phyloP scores from a whole-genome alignment of 2,888 invertebrate species.

The Pycnomerus fuliginosus region DNA sequence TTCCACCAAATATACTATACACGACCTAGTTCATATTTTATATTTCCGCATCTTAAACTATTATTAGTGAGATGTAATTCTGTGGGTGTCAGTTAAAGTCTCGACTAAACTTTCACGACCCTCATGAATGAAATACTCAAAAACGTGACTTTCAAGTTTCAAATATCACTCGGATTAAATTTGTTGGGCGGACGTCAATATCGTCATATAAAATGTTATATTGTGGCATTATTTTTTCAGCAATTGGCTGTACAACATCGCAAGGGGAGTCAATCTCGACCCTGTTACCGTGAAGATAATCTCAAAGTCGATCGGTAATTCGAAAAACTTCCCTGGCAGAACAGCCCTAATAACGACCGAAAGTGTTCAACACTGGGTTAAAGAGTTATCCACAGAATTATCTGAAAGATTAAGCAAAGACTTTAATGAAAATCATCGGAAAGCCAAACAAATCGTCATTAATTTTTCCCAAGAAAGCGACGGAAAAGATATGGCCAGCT shows the following conservation, averaged over 20 bases:
- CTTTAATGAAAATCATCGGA: conserved; percentile 75
- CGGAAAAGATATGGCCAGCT: conserved; percentile 61
- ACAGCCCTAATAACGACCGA: conserved; percentile 67
- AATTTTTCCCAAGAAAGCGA: conserved; percentile 62
- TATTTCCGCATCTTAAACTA: too few relatives aligned
- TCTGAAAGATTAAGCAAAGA: conserved; percentile 81
- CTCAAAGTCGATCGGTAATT: conserved; percentile 92
- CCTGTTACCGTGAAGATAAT: conserved; percentile 81
- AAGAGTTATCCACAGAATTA: conserved; percentile 78
- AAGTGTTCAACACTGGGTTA: conserved; percentile 76
- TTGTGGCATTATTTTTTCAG: too few relatives aligned
- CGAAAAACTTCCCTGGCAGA: conserved; percentile 89
- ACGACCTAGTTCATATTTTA: too few relatives aligned
- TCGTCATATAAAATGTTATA: too few relatives aligned
- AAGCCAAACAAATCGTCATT: conserved; percentile 76
- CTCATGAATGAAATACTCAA: too few relatives aligned
- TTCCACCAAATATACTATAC: too few relatives aligned
- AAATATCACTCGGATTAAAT: too few relatives aligned
- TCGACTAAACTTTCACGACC: too few relatives aligned
- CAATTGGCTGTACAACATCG: conserved; percentile 81
- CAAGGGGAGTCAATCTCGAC: conserved; percentile 84
- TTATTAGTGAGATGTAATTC: too few relatives aligned
- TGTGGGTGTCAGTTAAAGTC: too few relatives aligned
- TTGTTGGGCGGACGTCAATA: too few relatives aligned
- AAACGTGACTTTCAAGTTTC: too few relatives aligned